Base-by-base conservation (phyloP, 2,113 vertebrate species). In the Myotis davidii region DNA sequence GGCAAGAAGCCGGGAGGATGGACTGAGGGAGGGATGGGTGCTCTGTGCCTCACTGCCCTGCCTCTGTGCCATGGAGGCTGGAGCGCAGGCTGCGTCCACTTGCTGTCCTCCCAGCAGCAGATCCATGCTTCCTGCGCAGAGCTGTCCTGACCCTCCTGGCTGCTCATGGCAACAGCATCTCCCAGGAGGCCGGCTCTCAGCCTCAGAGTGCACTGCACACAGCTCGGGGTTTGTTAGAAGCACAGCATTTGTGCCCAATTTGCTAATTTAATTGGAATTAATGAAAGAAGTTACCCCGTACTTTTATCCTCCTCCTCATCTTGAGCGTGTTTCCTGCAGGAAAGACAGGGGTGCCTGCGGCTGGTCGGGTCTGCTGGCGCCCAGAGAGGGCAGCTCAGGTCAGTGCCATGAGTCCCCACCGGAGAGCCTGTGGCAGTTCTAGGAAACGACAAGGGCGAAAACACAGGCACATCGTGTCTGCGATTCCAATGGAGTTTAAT, bases 381-480 rank as follows among this genome's bases (percentile, higher is more conserved):
- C 70, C 12, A 12, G 45, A 56, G 32, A 84, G 45, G 39, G 84
- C 84, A 59, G 92, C 23, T 92, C 94, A 92, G 88, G 73, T 32
- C 88, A 88, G 85, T 92, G 9, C 67, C 48, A 6, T 81, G n/a
- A 34, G 18, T 61, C 84, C 83, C 87, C 37, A 23, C 4, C 39
- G 32, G 54, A 78, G 64, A 93, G n/a, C 87, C 77, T 94, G 69
- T 94, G 90, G 59, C 84, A 84, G 32, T 23, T 42, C 54, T 65
- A 45, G 84, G 93, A 96, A 91, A 89, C 67, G 87, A 81, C 42
- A 87, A 86, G 86, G 65, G 76, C 84, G 52, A 84, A 96, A 91
- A 97, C 70, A 85, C 52, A 34, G 50, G 69, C 29, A 21, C 79
- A 72, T 87, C 65, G 61, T 70, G 27, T 79, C 39, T 81, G 81